Evolutionary conservation across 2,888 invertebrate species (phyloP), one percentile per base, ranked within the genome.

Genomic region (Cataglyphis rosenhaueri): DNA sequence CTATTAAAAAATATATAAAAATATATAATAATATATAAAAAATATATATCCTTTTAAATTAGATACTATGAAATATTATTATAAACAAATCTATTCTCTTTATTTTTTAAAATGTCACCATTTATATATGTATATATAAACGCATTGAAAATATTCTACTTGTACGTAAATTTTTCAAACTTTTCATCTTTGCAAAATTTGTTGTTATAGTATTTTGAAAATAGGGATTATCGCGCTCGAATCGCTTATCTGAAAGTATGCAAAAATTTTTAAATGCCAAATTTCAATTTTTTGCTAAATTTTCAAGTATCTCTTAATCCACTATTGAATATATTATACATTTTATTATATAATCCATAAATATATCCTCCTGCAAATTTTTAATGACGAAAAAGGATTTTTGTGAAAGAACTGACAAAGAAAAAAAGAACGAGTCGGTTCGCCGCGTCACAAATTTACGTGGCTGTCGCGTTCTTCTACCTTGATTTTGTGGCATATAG

Each of bases 371-470:
- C 25, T 4, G 5, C 25, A 59, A 41, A 57, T 15, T 41, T 41
- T 41, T 44, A 44, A 32, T 12, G 10, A 5, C 10, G 21, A 10
- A 15, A 62, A 35, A 15, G 1, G 21, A 41, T 12, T 2, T 83
- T 73, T 64, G 62, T 85, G 48, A 21, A 85, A 85, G 75, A 83
- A 66, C 44, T 61, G 61, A 48, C 55, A 55, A 68, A 83, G 78
- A 57, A 73, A 64, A 70, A 73, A 61, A 70, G 44, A 44, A 57
- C 84, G 84, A 82, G 81, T 78, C 87, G 86, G 84, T 86, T 82
- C 5, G 6, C 86, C 85, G 83, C 76, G 84, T 85, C 75, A 86
- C 87, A 88, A 91, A 91, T 91, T 90, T 91, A 90, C 90, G 89
- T 85, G 85, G 84, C 84, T 87, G 84, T 88, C 84, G 87, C 85